Evolutionary conservation across 2,888 invertebrate species (phyloP).

Genomic region (Eristalis intricaria): DNA sequence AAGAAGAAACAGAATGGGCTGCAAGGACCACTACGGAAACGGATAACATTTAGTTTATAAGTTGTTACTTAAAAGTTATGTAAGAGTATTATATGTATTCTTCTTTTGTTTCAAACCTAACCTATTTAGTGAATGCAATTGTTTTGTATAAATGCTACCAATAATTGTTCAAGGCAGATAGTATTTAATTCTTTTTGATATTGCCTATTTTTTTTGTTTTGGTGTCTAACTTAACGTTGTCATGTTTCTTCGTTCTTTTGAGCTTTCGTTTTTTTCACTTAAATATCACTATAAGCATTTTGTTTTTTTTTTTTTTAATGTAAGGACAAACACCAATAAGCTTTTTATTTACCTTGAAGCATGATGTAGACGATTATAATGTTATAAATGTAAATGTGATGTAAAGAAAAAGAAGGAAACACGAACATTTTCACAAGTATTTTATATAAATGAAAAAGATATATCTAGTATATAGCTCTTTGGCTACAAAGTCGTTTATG

Average conservation of each 20-base stretch:
- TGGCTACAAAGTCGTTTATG: conserved; percentile 7
- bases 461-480: background rate
- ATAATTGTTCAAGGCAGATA: background rate
- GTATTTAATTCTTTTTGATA: background rate
- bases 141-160: background rate
- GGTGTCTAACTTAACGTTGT: background rate
- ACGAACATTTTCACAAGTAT: conserved; percentile 8
- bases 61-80: background rate
- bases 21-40: conserved; percentile 14
- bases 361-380: background rate
- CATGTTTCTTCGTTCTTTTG: conserved; percentile 2
- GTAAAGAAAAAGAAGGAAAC: background rate
- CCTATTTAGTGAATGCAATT: background rate
- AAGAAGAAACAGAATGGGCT: background rate
- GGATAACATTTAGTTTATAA: conserved; percentile 12
- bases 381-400: conserved; percentile 10
- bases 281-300: background rate
- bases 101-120: conserved; percentile 5
- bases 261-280: background rate
- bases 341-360: background rate
- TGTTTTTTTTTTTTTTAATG: background rate
- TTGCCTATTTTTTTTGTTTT: background rate
- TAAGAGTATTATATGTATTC: background rate
- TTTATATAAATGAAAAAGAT: conserved; percentile 15
- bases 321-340: background rate